Evolutionary conservation across 2,888 invertebrate genomes (phyloP), one percentile per base, ranked within the genome.

Genomic region (Yponomeuta cagnagella): DNA sequence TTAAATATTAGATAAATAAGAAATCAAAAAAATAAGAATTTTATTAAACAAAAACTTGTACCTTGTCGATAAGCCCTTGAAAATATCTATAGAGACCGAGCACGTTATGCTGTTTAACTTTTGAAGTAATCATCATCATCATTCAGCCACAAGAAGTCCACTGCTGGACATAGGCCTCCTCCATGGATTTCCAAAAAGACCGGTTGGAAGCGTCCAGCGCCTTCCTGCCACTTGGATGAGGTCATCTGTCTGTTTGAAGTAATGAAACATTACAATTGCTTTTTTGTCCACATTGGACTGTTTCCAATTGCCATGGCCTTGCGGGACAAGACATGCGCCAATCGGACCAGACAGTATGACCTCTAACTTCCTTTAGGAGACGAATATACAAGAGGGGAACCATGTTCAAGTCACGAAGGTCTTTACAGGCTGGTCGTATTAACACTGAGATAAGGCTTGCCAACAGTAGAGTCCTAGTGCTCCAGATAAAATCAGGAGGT

Each of bases 381-480:
- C 10, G 64, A 10, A 4, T 8, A 64, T 64, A 64, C 10, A 31
- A 64, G 64, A n/a, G 2, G 31, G 23, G 64, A 5, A 64, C 31
- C 64, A 30, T 6, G 64, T 30, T 64, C 31, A 10, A 30, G 2
- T 58, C 9, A 31, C 64, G 10, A 23, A 64, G 64, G 64, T 30
- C 64, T 64, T 64, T 64, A 64, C 5, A 58, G 4, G 52, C 52
- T 58, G 52, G 52, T 58, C 52, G 15, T 8, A 15, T 58, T 58
- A 58, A 58, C 30, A 33, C 15, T 31, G 23, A 12, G 65, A 65
- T 65, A 68, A 68, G 9, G 43, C 68, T 9, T 48, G 68, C 68
- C 68, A 68, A 68, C 68, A 48, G 43, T 8, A 68, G 48, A 67
- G 15, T 8, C 68, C 68, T 68, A 43, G 68, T 68, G 68, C 23